Base-by-base conservation (phyloP, 2,113 vertebrate genomes). In the Girardinichthys multiradiatus region DNA sequence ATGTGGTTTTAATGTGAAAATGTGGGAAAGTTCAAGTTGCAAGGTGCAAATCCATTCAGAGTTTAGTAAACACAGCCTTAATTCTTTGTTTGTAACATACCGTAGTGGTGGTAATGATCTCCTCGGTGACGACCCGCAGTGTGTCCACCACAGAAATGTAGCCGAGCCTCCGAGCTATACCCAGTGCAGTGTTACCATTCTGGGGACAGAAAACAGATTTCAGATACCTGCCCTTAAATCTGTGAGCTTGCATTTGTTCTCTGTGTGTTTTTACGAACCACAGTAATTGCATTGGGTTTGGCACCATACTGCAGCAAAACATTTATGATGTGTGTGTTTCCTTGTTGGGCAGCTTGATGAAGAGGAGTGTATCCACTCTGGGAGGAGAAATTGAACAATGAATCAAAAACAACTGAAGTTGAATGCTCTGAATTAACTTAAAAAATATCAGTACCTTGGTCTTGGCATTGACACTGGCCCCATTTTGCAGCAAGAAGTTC, bases 111-210 rank as follows among this genome's bases (percentile, higher is more conserved):
- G 98, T 99, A 28, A 96, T 95, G 63, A 97, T 95, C 87, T 99
- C 98, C 90, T 99, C 97, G 0, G 98, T 99, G 61, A 99, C 96
- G 54, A 99, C 97, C 93, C 95, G 96, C 89, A 99, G 94, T 0
- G 98, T 99, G 85, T 99, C 98, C 26, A 99, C 98, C 85, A 99
- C 98, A 0, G 98, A 99, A 92, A 99, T 99, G 79, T 99, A 99
- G 79, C 98, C 98, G 88, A 99, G 94, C 5, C 98, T 95, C 77
- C 95, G 95, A 30, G 98, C 98, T 79, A 91, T 99, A 64, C 87
- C 98, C 93, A 99, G 91, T 28, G 98, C 97, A 0, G 97, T 99
- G 76, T 99, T 99, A 39, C 98, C 98, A 48, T 99, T 99, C 98
- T 99, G 91, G 0, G 62, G 15, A 28, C n/a, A 45, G n/a, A 39